Percentiles rank a stretch among this genome's conserved stretches.
Conservation (phyloP, 2,113 vertebrate genomes). For the Cromileptes altivelis region DNA sequence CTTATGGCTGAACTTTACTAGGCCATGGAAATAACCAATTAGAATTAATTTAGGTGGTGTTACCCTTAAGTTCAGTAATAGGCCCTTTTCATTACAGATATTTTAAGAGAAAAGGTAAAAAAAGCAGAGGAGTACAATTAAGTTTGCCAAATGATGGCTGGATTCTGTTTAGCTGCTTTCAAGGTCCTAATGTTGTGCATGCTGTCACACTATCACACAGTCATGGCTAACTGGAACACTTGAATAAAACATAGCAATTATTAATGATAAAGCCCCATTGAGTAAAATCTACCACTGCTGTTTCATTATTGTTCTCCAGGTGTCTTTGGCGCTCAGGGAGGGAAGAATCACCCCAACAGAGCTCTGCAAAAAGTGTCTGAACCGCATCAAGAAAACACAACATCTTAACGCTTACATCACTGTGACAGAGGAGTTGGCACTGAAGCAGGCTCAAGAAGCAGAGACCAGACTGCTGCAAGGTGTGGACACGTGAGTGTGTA, state of each 20-base stretch:
- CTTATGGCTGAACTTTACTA: too few species aligned
- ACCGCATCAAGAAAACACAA: constrained; percentile 88
- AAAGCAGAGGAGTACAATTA: background rate
- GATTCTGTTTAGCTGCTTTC: background rate
- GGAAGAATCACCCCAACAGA: constrained; percentile 90
- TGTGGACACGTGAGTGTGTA: constrained; percentile 45
- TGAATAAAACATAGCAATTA: too few species aligned
- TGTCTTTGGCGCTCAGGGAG: constrained; percentile 89
- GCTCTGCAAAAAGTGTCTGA: constrained; percentile 91
- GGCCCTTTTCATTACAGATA: background rate
- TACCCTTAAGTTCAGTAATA: background rate
- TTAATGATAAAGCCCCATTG: background rate
- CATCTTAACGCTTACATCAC: constrained; percentile 94
- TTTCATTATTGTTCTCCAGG: constrained; percentile 76
- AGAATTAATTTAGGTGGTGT: too few species aligned
- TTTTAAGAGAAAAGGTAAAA: background rate
- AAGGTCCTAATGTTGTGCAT: background rate
- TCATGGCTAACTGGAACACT: too few species aligned
- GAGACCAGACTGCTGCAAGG: constrained; percentile 88
- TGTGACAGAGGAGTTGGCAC: constrained; percentile 88
- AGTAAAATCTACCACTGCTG: background rate
- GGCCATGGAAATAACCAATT: too few species aligned
- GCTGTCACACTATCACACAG: background rate
- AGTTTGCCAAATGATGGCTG: background rate
- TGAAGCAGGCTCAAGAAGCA: constrained; percentile 91